Conservation (phyloP, 2,888 invertebrate genomes). For the Odiellus spinosus region DNA sequence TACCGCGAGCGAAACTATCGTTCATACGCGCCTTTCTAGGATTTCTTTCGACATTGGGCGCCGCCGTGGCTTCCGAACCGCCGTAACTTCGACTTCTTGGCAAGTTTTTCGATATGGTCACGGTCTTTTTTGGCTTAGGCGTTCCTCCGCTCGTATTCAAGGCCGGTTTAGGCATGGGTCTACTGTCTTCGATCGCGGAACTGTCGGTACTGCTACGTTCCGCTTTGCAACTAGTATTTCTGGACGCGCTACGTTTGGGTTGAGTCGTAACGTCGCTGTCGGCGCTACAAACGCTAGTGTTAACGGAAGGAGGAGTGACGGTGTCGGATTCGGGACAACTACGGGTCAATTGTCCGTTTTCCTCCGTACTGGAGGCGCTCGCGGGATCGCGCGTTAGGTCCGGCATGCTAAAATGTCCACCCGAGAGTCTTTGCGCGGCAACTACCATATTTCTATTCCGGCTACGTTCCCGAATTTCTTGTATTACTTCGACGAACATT, state of each 20-base stretch:
- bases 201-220: conserved; percentile 6
- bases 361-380: conserved; percentile 3
- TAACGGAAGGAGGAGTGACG: neutral
- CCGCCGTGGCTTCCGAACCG: conserved; percentile 4
- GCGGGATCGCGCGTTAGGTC: conserved; percentile 26
- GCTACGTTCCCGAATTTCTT: conserved; percentile 10
- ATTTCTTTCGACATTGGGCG: conserved; percentile 7
- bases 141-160: neutral
- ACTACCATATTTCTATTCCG: neutral
- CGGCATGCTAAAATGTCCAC: conserved; percentile 30
- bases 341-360: conserved; percentile 2
- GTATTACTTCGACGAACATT: conserved; percentile 15
- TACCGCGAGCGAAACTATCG: neutral
- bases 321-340: conserved; percentile 4
- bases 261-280: conserved; percentile 12
- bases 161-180: neutral
- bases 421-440: conserved; percentile 15
- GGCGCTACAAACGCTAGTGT: neutral
- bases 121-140: neutral
- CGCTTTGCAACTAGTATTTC: conserved; percentile 7
- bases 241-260: neutral
- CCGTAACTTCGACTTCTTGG: conserved; percentile 21
- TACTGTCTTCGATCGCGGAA: conserved; percentile 4
- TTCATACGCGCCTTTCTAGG: neutral
- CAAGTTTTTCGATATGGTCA: conserved; percentile 10